Evolutionary conservation across 2,797 vertebrate genomes (phyloP).

Genomic region (Vireo griseus): DNA sequence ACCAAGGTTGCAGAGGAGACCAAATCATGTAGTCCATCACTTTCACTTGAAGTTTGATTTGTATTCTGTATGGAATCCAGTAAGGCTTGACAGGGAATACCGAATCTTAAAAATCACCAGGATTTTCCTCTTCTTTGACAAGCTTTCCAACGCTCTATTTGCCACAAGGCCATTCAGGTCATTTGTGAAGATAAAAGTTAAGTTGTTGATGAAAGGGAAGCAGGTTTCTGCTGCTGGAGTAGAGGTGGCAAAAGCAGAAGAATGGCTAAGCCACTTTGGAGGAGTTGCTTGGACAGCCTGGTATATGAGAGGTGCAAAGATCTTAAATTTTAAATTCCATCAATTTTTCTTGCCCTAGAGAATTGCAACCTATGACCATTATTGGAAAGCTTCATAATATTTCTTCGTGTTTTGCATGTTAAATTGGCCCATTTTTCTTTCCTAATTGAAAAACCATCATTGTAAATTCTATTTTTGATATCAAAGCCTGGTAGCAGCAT

Average conservation of each 20-base stretch:
- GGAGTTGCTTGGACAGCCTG: neutral
- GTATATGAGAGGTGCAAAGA: neutral
- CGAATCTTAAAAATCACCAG: neutral
- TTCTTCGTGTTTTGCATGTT: neutral
- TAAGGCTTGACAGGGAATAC: neutral
- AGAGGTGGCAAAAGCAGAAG: neutral
- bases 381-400: neutral
- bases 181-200: neutral
- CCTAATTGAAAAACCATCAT: neutral
- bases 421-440: neutral
- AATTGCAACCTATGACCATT: neutral
- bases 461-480: neutral
- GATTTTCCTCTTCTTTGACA: neutral
- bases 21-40: neutral
- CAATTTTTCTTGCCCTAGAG: neutral
- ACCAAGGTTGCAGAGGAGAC: neutral
- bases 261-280: neutral
- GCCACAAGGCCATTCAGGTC: neutral
- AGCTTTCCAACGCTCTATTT: neutral
- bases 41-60: neutral
- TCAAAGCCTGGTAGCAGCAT: neutral
- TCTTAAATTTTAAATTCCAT: neutral
- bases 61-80: neutral
- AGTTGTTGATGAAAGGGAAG: neutral
- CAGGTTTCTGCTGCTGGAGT: neutral